phyloP scores from a whole-genome alignment of 2,888 invertebrate genomes.

The Melangyna quadrimaculata region DNA sequence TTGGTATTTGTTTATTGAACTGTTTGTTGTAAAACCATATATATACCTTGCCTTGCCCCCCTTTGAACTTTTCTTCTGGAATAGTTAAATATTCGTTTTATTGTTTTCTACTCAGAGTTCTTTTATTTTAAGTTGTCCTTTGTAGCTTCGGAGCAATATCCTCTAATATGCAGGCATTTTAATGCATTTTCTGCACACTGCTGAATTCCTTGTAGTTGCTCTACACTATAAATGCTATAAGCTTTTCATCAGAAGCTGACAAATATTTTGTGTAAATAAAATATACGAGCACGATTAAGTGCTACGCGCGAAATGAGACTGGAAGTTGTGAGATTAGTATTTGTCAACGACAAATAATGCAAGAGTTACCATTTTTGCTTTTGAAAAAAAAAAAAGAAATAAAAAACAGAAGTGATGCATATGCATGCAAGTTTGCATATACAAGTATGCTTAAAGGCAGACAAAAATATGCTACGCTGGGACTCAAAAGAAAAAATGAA shows the following conservation, averaged over 20 bases:
- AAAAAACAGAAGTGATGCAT: not conserved
- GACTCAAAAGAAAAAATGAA: not conserved
- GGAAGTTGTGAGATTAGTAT: constrained; percentile 64
- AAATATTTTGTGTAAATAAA: constrained; percentile 66
- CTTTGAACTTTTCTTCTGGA: not conserved
- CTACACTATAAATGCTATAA: too few species aligned
- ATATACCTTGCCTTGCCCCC: not conserved
- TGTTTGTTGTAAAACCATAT: constrained; percentile 55
- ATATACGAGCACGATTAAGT: constrained; percentile 56
- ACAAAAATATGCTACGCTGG: constrained; percentile 20
- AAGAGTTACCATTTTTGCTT: constrained; percentile 23
- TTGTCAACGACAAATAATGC: constrained; percentile 55
- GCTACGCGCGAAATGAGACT: constrained; percentile 51
- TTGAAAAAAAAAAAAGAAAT: not conserved
- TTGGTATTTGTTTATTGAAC: constrained; percentile 68
- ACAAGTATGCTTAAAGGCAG: constrained; percentile 15
- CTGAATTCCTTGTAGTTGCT: not conserved
- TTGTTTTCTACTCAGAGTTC: constrained; percentile 7
- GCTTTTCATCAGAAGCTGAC: constrained; percentile 15
- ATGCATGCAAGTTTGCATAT: constrained; percentile 32
- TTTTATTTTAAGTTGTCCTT: constrained; percentile 35
- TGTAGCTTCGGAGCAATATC: constrained; percentile 53
- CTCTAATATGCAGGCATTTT: constrained; percentile 48
- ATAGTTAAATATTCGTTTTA: not conserved
- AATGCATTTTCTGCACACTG: constrained; percentile 47